Conservation (phyloP, 2,888 invertebrate species). For the Coelogynopora nodosa region DNA sequence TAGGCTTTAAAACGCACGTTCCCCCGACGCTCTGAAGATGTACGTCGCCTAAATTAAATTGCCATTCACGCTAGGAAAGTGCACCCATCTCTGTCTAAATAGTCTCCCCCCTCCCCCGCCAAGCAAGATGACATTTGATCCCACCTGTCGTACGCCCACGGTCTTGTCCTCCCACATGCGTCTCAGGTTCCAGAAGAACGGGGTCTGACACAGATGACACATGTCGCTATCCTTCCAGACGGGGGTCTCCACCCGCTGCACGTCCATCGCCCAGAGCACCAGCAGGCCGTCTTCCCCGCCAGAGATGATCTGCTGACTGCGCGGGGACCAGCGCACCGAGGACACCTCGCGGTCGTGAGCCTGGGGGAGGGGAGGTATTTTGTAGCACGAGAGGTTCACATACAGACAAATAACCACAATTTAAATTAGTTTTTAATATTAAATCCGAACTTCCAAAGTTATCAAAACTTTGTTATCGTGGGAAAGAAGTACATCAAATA, state of each 20-base stretch:
- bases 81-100: background rate
- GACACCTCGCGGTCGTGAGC: background rate
- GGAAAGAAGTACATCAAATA: too few relatives aligned
- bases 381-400: too few relatives aligned
- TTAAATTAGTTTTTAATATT: too few relatives aligned
- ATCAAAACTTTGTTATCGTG: too few relatives aligned
- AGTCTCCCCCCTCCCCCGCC: background rate
- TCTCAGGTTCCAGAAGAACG: constrained; percentile 97
- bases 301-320: constrained; percentile 18
- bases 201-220: constrained; percentile 86
- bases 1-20: too few relatives aligned
- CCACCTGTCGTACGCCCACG: constrained; percentile 66
- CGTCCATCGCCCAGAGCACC: constrained; percentile 41
- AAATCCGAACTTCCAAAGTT: too few relatives aligned
- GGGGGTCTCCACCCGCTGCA: constrained; percentile 69
- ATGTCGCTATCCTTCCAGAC: constrained; percentile 89
- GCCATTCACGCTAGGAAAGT: too few relatives aligned
- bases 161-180: constrained; percentile 97
- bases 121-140: background rate
- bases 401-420: too few relatives aligned
- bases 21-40: too few relatives aligned
- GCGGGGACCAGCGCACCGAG: background rate
- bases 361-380: background rate
- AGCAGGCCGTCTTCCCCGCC: constrained; percentile 34
- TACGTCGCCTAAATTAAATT: too few relatives aligned